phyloP scores from a whole-genome alignment of 1,140 invertebrate genomes.

The Euura lappo region DNA sequence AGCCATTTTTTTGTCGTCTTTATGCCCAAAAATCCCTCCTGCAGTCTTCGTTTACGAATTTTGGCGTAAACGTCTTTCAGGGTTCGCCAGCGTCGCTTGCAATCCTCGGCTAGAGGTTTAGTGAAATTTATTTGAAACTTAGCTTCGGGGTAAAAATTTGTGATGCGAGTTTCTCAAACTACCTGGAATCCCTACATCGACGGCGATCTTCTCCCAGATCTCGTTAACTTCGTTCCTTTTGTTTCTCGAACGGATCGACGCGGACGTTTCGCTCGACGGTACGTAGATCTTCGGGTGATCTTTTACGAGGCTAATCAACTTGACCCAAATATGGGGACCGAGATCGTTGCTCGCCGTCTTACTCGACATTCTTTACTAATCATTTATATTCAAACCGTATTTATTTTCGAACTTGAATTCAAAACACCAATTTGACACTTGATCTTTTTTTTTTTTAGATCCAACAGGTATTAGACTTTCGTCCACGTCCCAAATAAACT shows the following conservation, averaged over 20 bases:
- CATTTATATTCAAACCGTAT: too few species aligned
- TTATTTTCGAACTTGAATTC: not conserved
- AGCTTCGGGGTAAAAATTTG: too few species aligned
- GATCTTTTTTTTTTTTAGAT: too few species aligned
- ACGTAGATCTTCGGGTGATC: not conserved
- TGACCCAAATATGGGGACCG: not conserved
- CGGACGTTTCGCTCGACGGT: not conserved
- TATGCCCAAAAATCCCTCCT: not conserved
- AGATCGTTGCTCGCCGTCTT: not conserved
- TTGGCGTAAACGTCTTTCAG: conserved; percentile 31
- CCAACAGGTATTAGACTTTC: too few species aligned
- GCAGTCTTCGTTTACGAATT: conserved; percentile 24
- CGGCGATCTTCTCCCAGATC: not conserved
- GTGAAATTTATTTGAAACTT: not conserved
- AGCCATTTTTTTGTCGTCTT: not conserved
- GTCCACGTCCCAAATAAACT: too few species aligned
- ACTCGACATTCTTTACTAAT: not conserved
- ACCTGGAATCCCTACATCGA: not conserved
- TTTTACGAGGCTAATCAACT: not conserved
- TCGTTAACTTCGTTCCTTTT: not conserved
- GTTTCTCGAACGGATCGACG: not conserved
- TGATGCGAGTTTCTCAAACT: not conserved
- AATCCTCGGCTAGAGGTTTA: not conserved
- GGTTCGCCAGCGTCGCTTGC: conserved; percentile 26
- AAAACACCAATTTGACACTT: not conserved